Base-by-base conservation (phyloP, 1,140 invertebrate genomes). In the Drosophila dunni region DNA sequence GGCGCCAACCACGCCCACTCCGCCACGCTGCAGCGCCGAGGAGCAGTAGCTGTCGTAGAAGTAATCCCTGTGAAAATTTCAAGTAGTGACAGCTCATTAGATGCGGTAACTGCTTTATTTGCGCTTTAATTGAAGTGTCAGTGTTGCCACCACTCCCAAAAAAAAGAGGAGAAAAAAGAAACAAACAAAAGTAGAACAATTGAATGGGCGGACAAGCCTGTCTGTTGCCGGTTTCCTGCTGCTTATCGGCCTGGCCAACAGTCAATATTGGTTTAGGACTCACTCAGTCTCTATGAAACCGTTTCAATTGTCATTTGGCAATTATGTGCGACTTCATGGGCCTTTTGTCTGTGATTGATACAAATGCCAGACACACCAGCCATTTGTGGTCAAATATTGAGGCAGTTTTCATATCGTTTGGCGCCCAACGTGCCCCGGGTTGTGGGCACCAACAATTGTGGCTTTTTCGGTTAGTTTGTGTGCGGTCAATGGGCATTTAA, bases 31-130 rank as follows among this genome's bases (percentile, higher is more conserved):
- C 44, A 94, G 92, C n/a, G 94, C 93, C 57, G 94, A 94, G 34
- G 94, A 94, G 81, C 94, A 95, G 92, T 95, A 95, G 92, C 94
- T 92, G 57, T 92, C 91, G 46, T 92, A 92, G 70, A 91, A 92
- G 60, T 92, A 92, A 63, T 92, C 91, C 91, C 91, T 92, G 76
- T 44, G 50, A 54, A 7, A 11, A 13, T 40, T 45, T 38, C 50
- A 46, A 38, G 33, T 13, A 58, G 61, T 70, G 61, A 77, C 40
- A 66, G 33, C 64, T 71, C 61, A 61, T 71, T 78, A 83, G 9
- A 44, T 58, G 48, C 29, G 45, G 38, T 62, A 56, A 75, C 20
- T 69, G 65, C 24, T 60, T 42, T 58, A 44, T 81, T 77, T 54
- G 51, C 17, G 9, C 24, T 51, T 58, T 86, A 86, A 86, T 86